phyloP scores from a whole-genome alignment of 2,113 vertebrate genomes.

The Microtus ochrogaster region DNA sequence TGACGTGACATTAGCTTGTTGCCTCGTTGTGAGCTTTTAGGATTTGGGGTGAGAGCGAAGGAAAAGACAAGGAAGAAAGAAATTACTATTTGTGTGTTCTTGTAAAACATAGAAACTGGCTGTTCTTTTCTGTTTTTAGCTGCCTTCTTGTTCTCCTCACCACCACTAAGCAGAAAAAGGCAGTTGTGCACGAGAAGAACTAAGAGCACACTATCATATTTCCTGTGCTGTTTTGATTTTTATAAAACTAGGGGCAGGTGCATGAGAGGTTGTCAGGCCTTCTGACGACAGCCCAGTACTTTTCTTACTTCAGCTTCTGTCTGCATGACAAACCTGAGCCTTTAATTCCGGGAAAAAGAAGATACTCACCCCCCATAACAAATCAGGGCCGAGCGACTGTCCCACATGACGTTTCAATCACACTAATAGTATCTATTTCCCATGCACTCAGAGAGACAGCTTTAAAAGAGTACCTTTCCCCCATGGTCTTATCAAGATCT shows the following conservation, averaged over 20 bases:
- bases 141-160: neutral
- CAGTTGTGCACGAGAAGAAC: neutral
- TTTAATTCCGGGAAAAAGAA: neutral
- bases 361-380: neutral
- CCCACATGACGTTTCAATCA: too few relatives aligned
- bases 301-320: neutral
- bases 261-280: neutral
- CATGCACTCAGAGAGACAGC: neutral
- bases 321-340: neutral
- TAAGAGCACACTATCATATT: conserved; percentile 21
- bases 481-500: neutral
- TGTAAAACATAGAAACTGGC: conserved; percentile 65
- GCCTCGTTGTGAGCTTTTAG: conserved; percentile 18
- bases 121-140: neutral
- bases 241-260: neutral
- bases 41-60: neutral
- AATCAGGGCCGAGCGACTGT: neutral
- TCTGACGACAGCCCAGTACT: neutral
- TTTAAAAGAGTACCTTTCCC: neutral
- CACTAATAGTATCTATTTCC: neutral
- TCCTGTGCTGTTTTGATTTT: neutral
- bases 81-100: conserved; percentile 78
- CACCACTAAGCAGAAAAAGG: neutral
- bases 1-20: conserved; percentile 72
- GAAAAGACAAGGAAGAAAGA: conserved; percentile 11